Evolutionary conservation across 2,113 vertebrate genomes (phyloP).

Genomic region (Sarotherodon lohbergeri): DNA sequence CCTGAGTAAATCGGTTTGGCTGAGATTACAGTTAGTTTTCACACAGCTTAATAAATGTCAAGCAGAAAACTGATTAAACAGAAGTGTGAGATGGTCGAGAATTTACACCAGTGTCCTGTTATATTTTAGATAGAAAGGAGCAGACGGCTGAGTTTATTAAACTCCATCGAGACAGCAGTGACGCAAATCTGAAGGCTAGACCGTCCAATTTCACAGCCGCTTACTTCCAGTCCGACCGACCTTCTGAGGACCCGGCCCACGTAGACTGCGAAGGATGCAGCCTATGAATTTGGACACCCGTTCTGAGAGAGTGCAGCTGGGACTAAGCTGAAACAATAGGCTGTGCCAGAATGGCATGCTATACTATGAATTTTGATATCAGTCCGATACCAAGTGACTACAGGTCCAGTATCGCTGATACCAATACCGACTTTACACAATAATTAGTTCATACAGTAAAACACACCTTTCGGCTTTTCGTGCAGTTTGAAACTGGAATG

Average conservation of each 20-base stretch:
- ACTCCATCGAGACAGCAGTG: background rate
- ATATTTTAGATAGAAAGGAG: background rate
- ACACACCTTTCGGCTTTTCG: background rate
- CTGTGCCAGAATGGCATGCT: background rate
- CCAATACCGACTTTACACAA: background rate
- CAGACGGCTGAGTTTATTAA: background rate
- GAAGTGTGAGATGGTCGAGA: background rate
- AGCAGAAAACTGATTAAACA: background rate
- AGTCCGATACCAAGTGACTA: background rate
- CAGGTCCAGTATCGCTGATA: background rate
- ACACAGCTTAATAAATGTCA: background rate
- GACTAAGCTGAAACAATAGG: background rate
- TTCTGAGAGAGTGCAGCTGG: background rate
- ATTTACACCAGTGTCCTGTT: background rate
- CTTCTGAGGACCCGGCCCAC: background rate
- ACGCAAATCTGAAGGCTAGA: background rate
- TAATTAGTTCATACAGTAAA: background rate
- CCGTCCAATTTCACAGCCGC: background rate
- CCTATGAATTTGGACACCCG: background rate
- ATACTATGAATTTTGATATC: background rate
- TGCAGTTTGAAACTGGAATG: background rate
- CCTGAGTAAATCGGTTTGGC: background rate
- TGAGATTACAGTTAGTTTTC: background rate
- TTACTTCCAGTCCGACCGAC: background rate
- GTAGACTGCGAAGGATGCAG: accelerated